A percentile compares a stretch with the other conserved stretches of the same genome.
These are phyloP conservation scores for Notothenia rossii DNA, from an alignment of 2,113 vertebrate genomes.

Conservation along the genomic window DNA sequence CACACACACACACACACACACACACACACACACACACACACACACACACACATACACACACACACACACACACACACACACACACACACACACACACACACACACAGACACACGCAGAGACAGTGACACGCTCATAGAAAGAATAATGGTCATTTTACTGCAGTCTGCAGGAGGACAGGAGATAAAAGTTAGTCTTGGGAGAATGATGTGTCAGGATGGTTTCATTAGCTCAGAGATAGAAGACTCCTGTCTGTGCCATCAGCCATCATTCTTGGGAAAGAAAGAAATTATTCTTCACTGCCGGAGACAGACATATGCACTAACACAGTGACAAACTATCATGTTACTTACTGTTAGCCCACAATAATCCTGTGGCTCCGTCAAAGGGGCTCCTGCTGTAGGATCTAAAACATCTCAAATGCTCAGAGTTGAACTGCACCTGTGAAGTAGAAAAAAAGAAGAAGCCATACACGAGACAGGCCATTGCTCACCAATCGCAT, in stretches of 20 bases:
- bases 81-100: constrained; percentile 21
- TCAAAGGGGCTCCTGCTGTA: constrained; percentile 47
- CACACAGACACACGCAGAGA: constrained; percentile 12
- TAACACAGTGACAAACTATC: constrained; percentile 60
- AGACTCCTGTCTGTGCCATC: constrained; percentile 71
- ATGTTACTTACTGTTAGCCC: constrained; percentile 56
- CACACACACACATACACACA: constrained; percentile 18
- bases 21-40: too few relatives aligned
- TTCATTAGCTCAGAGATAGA: constrained; percentile 79
- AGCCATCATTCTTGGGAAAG: constrained; percentile 47
- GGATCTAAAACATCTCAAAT: constrained; percentile 51
- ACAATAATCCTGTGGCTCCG: constrained; percentile 40
- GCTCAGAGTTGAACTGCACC: constrained; percentile 34
- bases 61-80: constrained; percentile 56
- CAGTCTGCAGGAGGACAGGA: constrained; percentile 76
- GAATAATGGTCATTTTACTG: constrained; percentile 79
- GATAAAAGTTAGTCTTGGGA: constrained; percentile 80
- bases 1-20: constrained; percentile 6
- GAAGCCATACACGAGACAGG: constrained; percentile 23
- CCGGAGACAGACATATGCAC: constrained; percentile 59
- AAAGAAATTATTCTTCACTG: constrained; percentile 58
- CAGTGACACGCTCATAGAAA: constrained; percentile 51
- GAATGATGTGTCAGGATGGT: constrained; percentile 77
- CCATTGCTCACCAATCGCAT: constrained; percentile 53
- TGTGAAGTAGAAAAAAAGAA: constrained; percentile 15